A percentile compares a stretch with the other conserved stretches of the same genome.
phyloP scores from a whole-genome alignment of 1,140 invertebrate species.

The Metopolophium dirhodum region DNA sequence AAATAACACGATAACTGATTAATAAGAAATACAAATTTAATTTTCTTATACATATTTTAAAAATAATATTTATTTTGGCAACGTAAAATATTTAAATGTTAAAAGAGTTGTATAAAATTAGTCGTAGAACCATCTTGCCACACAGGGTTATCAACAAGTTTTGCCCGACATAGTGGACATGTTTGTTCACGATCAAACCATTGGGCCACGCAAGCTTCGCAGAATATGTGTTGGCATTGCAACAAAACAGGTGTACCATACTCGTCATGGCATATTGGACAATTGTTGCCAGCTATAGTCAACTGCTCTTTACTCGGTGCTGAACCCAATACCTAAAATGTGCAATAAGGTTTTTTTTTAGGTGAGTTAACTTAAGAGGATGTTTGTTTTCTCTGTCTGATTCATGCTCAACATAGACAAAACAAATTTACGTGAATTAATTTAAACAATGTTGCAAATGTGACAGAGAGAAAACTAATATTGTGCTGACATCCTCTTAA shows the following conservation, averaged over 20 bases:
- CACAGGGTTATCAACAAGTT: constrained; percentile 82
- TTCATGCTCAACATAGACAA: too few species aligned
- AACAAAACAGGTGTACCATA: constrained; percentile 81
- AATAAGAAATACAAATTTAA: too few species aligned
- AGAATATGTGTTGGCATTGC: constrained; percentile 90
- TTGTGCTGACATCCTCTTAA: too few species aligned
- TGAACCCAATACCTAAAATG: constrained; percentile 75
- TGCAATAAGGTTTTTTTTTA: constrained; percentile 48
- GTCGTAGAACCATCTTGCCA: constrained; percentile 88
- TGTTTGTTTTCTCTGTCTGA: too few species aligned
- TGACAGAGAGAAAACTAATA: too few species aligned
- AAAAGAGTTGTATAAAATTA: constrained; percentile 82
- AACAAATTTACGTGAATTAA: too few species aligned
- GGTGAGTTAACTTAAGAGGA: background rate
- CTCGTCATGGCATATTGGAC: constrained; percentile 90
- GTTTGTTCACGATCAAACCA: constrained; percentile 92
- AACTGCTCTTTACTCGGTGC: constrained; percentile 81
- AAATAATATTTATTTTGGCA: too few species aligned
- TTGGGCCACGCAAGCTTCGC: constrained; percentile 86
- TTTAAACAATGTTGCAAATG: too few species aligned
- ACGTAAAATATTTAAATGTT: constrained; percentile 58
- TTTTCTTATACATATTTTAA: too few species aligned
- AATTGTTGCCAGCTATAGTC: constrained; percentile 76
- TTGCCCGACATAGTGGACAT: constrained; percentile 89
- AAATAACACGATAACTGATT: too few species aligned